Evolutionary conservation across 2,113 vertebrate species (phyloP).

Genomic region (Dasyornis broadbenti): DNA sequence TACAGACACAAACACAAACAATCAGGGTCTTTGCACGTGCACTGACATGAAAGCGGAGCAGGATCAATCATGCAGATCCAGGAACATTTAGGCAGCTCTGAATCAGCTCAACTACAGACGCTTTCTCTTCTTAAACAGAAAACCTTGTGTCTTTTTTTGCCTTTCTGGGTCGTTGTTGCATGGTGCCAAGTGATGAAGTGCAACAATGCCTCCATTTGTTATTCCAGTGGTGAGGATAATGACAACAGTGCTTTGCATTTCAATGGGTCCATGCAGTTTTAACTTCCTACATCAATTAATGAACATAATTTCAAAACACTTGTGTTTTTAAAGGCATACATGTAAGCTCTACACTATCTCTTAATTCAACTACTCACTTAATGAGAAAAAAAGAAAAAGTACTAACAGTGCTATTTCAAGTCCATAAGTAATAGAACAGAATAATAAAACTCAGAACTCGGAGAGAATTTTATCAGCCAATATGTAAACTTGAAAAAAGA

Average conservation of each 20-base stretch:
- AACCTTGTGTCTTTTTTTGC: not conserved
- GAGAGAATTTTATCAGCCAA: not conserved
- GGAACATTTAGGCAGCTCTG: not conserved
- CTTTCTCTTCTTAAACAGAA: not conserved
- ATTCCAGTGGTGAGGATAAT: not conserved
- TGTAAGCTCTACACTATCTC: not conserved
- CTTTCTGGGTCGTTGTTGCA: not conserved
- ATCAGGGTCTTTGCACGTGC: not conserved
- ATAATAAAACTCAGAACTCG: not conserved
- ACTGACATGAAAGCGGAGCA: not conserved
- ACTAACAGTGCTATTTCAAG: not conserved
- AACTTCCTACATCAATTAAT: constrained; percentile 8
- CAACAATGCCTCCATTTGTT: not conserved
- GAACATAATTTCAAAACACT: constrained; percentile 1
- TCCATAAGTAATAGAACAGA: not conserved
- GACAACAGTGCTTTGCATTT: constrained; percentile 8
- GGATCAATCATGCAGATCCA: not conserved
- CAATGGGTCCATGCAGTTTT: not conserved
- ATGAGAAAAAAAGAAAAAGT: not conserved
- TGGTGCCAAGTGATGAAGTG: not conserved
- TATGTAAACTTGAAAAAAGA: not conserved
- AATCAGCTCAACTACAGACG: not conserved
- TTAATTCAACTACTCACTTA: not conserved
- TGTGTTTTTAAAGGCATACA: not conserved
- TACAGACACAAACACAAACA: not conserved